phyloP scores from a whole-genome alignment of 2,113 vertebrate genomes.

The Origma solitaria region DNA sequence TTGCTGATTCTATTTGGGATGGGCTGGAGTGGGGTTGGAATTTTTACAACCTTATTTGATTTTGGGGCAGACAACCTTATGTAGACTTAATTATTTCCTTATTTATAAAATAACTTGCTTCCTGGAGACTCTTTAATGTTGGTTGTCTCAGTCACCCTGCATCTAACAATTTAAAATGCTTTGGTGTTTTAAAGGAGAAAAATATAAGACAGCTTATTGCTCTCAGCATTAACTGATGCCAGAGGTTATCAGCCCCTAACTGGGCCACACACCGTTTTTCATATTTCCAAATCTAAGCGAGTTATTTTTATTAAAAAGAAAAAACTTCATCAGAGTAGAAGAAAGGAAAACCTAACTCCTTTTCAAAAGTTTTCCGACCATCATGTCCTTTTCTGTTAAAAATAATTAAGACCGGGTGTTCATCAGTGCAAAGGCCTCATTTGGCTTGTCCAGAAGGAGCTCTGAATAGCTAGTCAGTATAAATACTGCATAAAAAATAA shows the following conservation, averaged over 20 bases:
- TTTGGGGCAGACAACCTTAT: background rate
- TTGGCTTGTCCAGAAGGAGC: conserved; percentile 27
- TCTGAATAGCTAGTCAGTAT: conserved; percentile 19
- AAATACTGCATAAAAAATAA: conserved; percentile 35
- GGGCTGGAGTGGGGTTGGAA: background rate
- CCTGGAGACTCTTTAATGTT: background rate
- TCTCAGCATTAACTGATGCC: background rate
- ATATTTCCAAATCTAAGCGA: background rate
- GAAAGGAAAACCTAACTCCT: background rate
- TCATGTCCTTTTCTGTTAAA: background rate
- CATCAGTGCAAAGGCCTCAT: conserved; percentile 6
- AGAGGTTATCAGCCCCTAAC: background rate
- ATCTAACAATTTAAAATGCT: accelerated
- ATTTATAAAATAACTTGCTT: background rate
- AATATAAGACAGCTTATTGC: background rate
- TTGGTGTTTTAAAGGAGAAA: background rate
- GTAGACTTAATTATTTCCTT: background rate
- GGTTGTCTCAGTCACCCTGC: background rate
- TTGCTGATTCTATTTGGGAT: background rate
- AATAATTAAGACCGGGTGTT: background rate
- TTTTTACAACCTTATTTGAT: background rate
- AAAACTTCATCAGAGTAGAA: background rate
- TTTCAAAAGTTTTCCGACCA: background rate
- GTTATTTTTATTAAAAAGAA: background rate
- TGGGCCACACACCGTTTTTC: background rate